Conservation (phyloP, 2,113 vertebrate species). For the Ceyx margarethae region DNA sequence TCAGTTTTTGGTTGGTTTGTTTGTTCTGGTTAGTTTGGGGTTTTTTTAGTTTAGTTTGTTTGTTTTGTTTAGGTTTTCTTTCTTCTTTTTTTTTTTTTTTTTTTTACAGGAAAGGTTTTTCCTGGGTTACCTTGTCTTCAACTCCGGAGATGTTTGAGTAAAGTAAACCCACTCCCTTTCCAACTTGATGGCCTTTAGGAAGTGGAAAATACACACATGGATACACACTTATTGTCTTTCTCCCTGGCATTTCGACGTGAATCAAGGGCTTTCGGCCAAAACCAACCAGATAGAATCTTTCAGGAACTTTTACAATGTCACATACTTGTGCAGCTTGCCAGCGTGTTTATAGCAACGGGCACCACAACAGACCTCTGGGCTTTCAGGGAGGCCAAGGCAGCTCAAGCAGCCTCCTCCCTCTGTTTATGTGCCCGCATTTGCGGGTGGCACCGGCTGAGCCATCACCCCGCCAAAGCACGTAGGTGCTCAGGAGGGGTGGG, state of each 20-base stretch:
- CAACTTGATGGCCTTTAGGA: constrained; percentile 52
- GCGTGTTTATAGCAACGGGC: constrained; percentile 97
- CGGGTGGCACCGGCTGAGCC: neutral
- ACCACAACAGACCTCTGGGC: constrained; percentile 85
- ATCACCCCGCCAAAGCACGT: neutral
- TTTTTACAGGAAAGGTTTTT: neutral
- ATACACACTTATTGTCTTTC: constrained; percentile 59
- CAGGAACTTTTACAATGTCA: constrained; percentile 90
- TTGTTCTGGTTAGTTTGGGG: too few relatives aligned
- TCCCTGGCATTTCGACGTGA: constrained; percentile 61
- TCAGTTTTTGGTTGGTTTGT: too few relatives aligned
- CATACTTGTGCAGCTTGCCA: constrained; percentile 87
- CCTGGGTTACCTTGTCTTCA: constrained; percentile 25
- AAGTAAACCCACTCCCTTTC: constrained; percentile 55
- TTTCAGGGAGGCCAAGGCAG: constrained; percentile 64
- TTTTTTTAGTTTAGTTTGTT: too few relatives aligned
- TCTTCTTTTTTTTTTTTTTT: too few relatives aligned
- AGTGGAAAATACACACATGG: constrained; percentile 33
- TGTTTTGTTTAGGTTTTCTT: too few relatives aligned
- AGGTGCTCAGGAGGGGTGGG: constrained; percentile 42
- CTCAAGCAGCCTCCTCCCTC: constrained; percentile 23
- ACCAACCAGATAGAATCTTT: constrained; percentile 85
- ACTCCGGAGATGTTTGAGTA: neutral
- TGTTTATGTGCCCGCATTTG: neutral
- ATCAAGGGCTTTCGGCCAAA: constrained; percentile 79